Conservation (phyloP, 2,888 invertebrate genomes). For the Drosophila borealis region DNA sequence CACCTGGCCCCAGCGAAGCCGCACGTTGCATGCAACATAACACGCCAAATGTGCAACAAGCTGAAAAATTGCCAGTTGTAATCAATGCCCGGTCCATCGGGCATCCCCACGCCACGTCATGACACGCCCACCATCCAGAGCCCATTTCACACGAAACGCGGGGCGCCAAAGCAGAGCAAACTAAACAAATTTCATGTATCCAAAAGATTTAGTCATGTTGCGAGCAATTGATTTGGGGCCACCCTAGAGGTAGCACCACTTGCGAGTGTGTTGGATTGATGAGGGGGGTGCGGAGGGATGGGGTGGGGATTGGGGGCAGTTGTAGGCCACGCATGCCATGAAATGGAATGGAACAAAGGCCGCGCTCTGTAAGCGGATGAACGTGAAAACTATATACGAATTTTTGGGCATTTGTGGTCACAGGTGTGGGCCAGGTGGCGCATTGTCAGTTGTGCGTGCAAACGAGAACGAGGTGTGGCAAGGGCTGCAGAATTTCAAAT, state of each 20-base stretch:
- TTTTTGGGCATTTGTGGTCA: slow-evolving; percentile 9
- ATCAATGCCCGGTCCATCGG: slow-evolving; percentile 62
- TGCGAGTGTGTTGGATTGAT: not conserved
- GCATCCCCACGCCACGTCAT: not conserved
- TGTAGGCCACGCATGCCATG: slow-evolving; percentile 8
- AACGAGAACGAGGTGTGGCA: too few species aligned
- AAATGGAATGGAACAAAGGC: slow-evolving; percentile 44
- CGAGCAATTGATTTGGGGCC: slow-evolving; percentile 68
- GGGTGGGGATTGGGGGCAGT: not conserved
- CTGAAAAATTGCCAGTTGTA: slow-evolving; percentile 71
- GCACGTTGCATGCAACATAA: slow-evolving; percentile 43
- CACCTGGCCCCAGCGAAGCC: not conserved
- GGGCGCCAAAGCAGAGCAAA: slow-evolving; percentile 50
- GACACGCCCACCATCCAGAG: not conserved
- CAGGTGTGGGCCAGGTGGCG: not conserved
- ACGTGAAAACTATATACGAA: slow-evolving; percentile 53
- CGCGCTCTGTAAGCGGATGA: slow-evolving; percentile 61
- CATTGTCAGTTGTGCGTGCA: slow-evolving; percentile 23
- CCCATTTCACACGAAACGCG: slow-evolving; percentile 18
- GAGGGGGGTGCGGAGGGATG: not conserved
- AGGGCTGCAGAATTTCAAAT: slow-evolving; percentile 38
- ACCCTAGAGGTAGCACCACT: slow-evolving; percentile 20
- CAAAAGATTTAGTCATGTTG: slow-evolving; percentile 70
- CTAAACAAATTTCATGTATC: slow-evolving; percentile 71
- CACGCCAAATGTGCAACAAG: slow-evolving; percentile 67